These are phyloP conservation scores for Aleadryas rufinucha DNA, from an alignment of 2,113 vertebrate genomes.

Conservation along the genomic window DNA sequence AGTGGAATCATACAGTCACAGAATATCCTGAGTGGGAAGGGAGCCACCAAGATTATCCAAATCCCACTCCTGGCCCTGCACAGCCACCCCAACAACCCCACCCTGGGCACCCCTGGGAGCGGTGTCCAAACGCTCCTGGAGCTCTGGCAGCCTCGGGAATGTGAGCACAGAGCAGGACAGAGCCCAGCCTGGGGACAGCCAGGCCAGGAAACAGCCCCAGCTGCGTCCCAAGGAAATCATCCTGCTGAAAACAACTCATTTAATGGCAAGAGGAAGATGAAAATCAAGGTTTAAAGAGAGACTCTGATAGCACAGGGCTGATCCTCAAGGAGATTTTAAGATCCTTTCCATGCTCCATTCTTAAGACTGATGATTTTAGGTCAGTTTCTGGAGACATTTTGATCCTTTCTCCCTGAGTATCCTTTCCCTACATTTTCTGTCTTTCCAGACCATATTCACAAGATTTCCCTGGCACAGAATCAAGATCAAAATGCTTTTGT, in stretches of 20 bases:
- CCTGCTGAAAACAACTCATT: not conserved
- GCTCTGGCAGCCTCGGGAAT: not conserved
- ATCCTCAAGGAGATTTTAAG: not conserved
- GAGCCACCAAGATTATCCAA: not conserved
- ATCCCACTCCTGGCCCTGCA: fast-evolving
- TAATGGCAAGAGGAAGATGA: not conserved
- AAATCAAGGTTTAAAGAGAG: not conserved
- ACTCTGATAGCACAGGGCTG: not conserved
- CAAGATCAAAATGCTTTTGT: not conserved
- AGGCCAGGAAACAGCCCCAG: not conserved
- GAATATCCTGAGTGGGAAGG: not conserved
- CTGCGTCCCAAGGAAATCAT: not conserved
- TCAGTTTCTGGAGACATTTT: not conserved
- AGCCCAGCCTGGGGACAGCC: not conserved
- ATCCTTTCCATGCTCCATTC: not conserved
- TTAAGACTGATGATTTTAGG: not conserved
- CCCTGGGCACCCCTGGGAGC: not conserved
- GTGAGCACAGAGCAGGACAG: not conserved
- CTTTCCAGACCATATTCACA: not conserved
- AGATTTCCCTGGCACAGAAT: not conserved
- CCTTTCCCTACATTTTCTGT: not conserved
- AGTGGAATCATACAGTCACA: not conserved
- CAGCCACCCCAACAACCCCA: not conserved
- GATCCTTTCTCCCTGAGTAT: not conserved
- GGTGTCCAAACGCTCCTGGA: not conserved